These are phyloP conservation scores for Coptodon rendalli DNA, from an alignment of 2,113 vertebrate genomes.

Conservation along the genomic window DNA sequence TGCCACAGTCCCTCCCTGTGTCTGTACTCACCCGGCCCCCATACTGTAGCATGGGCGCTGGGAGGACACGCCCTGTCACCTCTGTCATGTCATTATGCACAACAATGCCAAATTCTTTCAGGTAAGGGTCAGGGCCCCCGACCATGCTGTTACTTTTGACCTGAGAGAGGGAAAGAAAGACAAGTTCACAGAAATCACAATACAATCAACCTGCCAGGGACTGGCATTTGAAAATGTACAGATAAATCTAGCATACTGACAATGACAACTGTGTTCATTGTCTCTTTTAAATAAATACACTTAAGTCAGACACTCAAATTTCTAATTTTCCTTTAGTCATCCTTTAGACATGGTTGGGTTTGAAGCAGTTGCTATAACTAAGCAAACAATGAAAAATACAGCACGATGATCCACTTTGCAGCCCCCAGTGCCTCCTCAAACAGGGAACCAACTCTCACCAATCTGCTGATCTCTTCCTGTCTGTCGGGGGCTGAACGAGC, in stretches of 20 bases:
- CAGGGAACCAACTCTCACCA: conserved; percentile 74
- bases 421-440: background rate
- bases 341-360: background rate
- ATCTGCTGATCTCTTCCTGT: conserved; percentile 96
- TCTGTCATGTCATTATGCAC: conserved; percentile 99
- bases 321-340: background rate
- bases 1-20: conserved; percentile 78
- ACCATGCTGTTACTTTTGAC: conserved; percentile 99
- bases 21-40: conserved; percentile 93
- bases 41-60: conserved; percentile 97
- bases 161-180: conserved; percentile 44
- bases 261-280: background rate
- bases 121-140: conserved; percentile 92
- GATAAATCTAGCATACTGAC: background rate
- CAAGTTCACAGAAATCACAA: background rate
- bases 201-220: background rate
- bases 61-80: conserved; percentile 92
- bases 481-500: conserved; percentile 94
- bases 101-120: conserved; percentile 97
- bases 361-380: background rate
- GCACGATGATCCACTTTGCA: background rate
- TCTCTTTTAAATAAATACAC: background rate
- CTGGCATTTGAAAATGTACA: background rate
- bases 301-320: background rate
- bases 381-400: background rate